Percentiles rank a stretch among this genome's conserved stretches.
phyloP scores from a whole-genome alignment of 1,140 invertebrate species.

The Paraescarpia echinospica region DNA sequence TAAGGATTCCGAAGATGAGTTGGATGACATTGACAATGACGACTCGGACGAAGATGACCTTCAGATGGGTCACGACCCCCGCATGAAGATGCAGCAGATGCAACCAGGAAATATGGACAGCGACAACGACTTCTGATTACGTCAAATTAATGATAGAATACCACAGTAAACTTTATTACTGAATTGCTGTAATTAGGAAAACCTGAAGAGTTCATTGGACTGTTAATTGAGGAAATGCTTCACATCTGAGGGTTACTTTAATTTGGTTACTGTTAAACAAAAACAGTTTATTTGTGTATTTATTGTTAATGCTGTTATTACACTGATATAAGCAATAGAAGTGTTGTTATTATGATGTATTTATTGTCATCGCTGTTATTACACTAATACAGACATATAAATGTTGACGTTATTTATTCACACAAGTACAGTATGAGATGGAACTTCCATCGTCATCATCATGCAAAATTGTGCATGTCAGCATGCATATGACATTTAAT shows the following conservation, averaged over 20 bases:
- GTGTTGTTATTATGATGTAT: neutral
- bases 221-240: neutral
- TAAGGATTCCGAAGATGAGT: slow-evolving; percentile 6
- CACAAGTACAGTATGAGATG: too few relatives aligned
- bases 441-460: too few relatives aligned
- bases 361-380: too few relatives aligned
- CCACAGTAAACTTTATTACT: neutral
- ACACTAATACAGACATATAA: too few relatives aligned
- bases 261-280: neutral
- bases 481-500: too few relatives aligned
- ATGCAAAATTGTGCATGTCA: too few relatives aligned
- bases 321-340: neutral
- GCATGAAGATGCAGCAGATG: too few relatives aligned
- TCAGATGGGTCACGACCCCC: slow-evolving; percentile 8
- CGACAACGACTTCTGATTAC: slow-evolving; percentile 25
- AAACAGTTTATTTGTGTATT: neutral
- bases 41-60: slow-evolving; percentile 14
- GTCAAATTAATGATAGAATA: neutral
- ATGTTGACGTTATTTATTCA: too few relatives aligned
- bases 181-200: neutral
- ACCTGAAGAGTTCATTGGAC: neutral
- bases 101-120: slow-evolving; percentile 11
- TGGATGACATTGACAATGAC: slow-evolving; percentile 25
- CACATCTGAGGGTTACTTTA: neutral
- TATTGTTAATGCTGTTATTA: neutral